These are phyloP conservation scores for Platerodrilus igneus DNA, from an alignment of 2,888 invertebrate species.

Conservation along the genomic window DNA sequence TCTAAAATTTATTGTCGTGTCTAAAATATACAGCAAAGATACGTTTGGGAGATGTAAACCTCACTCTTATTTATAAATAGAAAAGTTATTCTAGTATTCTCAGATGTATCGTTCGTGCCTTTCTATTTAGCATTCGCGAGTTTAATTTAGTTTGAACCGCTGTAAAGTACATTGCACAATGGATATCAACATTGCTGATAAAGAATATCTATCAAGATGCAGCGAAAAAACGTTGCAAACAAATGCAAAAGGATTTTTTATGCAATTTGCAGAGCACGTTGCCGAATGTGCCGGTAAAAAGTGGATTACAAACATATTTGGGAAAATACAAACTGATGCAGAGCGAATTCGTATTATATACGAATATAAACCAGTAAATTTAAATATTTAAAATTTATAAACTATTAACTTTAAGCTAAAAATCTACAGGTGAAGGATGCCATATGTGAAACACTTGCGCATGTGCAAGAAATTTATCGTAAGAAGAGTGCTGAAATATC, in stretches of 20 bases:
- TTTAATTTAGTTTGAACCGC: too few species aligned
- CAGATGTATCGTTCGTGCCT: too few species aligned
- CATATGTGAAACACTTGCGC: slow-evolving; percentile 56
- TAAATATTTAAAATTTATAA: neutral
- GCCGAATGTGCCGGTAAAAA: slow-evolving; percentile 51
- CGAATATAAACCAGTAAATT: slow-evolving; percentile 50
- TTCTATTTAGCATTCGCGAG: too few species aligned
- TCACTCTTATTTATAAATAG: too few species aligned
- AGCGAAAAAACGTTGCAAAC: slow-evolving; percentile 72
- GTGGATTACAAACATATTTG: slow-evolving; percentile 61
- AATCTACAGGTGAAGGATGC: slow-evolving; percentile 38
- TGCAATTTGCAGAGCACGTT: slow-evolving; percentile 60
- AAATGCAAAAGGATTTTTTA: slow-evolving; percentile 70
- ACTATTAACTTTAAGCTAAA: neutral
- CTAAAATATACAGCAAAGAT: too few species aligned
- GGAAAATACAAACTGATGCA: slow-evolving; percentile 54
- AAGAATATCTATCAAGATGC: slow-evolving; percentile 59
- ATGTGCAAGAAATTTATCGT: slow-evolving; percentile 64
- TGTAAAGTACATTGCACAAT: slow-evolving; percentile 7
- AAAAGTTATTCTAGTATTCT: too few species aligned
- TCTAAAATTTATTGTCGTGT: too few species aligned
- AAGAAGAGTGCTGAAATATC: slow-evolving; percentile 63
- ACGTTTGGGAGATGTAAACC: too few species aligned
- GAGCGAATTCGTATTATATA: slow-evolving; percentile 56
- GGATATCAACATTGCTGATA: slow-evolving; percentile 9